A percentile compares a stretch with the other conserved stretches of the same genome.
Evolutionary conservation across 2,797 vertebrate genomes (phyloP).

Genomic region (Numenius phaeopus): DNA sequence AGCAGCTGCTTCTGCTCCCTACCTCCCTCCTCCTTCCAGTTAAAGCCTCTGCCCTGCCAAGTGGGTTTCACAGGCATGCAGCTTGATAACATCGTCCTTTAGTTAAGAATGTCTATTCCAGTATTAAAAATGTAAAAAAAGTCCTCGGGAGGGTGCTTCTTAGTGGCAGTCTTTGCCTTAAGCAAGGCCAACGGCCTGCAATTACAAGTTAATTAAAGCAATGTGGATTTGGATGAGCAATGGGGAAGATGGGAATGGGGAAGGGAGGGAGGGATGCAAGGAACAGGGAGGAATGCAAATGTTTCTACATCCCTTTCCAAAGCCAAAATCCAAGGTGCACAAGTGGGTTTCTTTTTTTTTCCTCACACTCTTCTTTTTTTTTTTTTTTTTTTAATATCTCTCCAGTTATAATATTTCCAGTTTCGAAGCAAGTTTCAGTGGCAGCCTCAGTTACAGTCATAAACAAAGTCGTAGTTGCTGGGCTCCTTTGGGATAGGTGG

Average conservation of each 20-base stretch:
- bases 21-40: constrained; percentile 58
- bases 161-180: constrained; percentile 46
- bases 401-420: constrained; percentile 85
- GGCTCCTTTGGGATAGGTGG: constrained; percentile 99
- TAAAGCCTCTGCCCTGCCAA: constrained; percentile 61
- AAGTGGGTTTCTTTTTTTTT: constrained; percentile 26
- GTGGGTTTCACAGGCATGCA: constrained; percentile 59
- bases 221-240: constrained; percentile 47
- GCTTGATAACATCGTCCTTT: neutral
- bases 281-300: constrained; percentile 8
- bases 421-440: constrained; percentile 79
- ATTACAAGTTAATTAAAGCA: constrained; percentile 68
- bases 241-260: constrained; percentile 35
- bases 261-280: constrained; percentile 17
- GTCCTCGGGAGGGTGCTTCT: constrained; percentile 15
- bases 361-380: constrained; percentile 4
- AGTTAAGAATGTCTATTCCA: constrained; percentile 45
- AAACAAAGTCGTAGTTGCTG: constrained; percentile 99
- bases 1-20: constrained; percentile 48
- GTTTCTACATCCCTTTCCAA: constrained; percentile 17
- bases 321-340: constrained; percentile 61
- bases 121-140: constrained; percentile 71
- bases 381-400: constrained; percentile 47
- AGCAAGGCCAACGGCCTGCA: neutral
- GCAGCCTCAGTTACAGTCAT: constrained; percentile 96